These are phyloP conservation scores for Anoplius nigerrimus DNA, from an alignment of 2,888 invertebrate genomes.

Conservation along the genomic window DNA sequence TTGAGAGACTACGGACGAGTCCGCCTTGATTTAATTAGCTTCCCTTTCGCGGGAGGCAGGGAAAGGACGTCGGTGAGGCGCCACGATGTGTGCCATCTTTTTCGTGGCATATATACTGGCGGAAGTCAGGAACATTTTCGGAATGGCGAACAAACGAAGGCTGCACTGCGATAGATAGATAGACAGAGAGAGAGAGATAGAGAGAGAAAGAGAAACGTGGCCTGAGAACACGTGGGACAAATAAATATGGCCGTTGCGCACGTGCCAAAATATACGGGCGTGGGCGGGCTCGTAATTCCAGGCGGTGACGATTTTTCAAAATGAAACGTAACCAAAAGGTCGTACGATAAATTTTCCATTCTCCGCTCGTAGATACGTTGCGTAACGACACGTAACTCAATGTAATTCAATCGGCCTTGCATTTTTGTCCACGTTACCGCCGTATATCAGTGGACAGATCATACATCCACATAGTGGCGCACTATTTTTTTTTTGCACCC, in stretches of 20 bases:
- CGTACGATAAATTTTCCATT: conserved; percentile 64
- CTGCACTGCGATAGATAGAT: not conserved
- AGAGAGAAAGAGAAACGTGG: not conserved
- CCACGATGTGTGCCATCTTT: conserved; percentile 15
- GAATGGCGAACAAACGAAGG: conserved; percentile 7
- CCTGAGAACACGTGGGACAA: conserved; percentile 54
- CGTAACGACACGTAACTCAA: conserved; percentile 67
- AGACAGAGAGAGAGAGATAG: no score
- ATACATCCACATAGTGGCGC: conserved; percentile 47
- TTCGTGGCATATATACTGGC: conserved; percentile 41
- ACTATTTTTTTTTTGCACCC: conserved; percentile 11
- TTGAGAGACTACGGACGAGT: no score
- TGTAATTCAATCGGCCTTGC: conserved; percentile 67
- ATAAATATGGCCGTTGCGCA: conserved; percentile 60
- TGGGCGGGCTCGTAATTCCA: conserved; percentile 63
- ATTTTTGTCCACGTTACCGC: conserved; percentile 57
- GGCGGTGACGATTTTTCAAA: conserved; percentile 66
- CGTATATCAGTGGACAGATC: conserved; percentile 54
- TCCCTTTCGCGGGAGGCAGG: not conserved
- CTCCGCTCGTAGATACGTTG: conserved; percentile 48
- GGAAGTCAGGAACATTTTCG: conserved; percentile 27
- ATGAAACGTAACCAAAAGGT: conserved; percentile 65
- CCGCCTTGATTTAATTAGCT: no score
- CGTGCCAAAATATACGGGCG: conserved; percentile 66
- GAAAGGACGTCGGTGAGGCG: not conserved